These are phyloP conservation scores for Icerya purchasi DNA, from an alignment of 2,888 invertebrate genomes.

Conservation along the genomic window DNA sequence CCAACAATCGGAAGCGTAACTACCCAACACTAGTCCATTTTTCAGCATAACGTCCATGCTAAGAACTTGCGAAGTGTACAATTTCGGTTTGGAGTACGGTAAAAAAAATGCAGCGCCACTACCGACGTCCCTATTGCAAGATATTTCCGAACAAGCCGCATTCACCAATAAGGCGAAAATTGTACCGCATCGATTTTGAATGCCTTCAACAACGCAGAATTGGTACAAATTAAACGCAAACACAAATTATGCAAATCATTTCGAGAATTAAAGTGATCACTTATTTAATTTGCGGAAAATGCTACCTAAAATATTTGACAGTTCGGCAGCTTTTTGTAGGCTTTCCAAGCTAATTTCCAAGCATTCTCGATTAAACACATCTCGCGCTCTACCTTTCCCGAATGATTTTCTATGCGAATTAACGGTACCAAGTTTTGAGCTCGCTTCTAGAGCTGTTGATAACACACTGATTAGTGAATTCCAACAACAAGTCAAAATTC, in stretches of 20 bases:
- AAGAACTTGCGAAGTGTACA: constrained; percentile 49
- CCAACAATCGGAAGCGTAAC: constrained; percentile 87
- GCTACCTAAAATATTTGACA: constrained; percentile 61
- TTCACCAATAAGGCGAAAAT: constrained; percentile 68
- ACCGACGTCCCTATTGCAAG: constrained; percentile 3
- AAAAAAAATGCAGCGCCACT: constrained; percentile 3
- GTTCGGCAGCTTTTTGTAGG: constrained; percentile 71
- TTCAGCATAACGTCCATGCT: constrained; percentile 78
- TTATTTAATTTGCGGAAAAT: no score
- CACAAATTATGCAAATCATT: no score
- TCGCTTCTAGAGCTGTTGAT: constrained; percentile 46
- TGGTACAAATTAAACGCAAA: no score
- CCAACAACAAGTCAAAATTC: constrained; percentile 78
- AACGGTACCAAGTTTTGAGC: constrained; percentile 21
- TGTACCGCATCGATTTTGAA: constrained; percentile 77
- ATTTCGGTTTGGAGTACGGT: constrained; percentile 13
- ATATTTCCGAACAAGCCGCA: constrained; percentile 53
- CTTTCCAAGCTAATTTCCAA: constrained; percentile 48
- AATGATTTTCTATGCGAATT: constrained; percentile 25
- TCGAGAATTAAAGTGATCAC: no score
- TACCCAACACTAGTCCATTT: constrained; percentile 71
- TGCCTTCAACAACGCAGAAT: no score
- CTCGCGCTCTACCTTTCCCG: constrained; percentile 27
- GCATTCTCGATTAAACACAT: constrained; percentile 24
- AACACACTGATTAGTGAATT: constrained; percentile 72